Evolutionary conservation across 2,797 vertebrate species (phyloP).

Genomic region (Amniataba percoides): DNA sequence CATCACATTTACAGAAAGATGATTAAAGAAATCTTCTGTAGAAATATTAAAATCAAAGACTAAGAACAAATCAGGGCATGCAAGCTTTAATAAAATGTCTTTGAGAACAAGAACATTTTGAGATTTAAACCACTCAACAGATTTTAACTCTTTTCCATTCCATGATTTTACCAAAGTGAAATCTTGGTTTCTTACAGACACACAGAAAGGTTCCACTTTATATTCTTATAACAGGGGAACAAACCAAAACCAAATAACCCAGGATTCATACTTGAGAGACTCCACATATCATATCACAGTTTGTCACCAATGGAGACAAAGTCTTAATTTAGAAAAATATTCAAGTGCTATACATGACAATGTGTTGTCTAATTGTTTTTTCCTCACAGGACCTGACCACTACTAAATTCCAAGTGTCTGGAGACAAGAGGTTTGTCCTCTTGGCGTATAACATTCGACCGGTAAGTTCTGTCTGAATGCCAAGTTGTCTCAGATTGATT

Average conservation of each 20-base stretch:
- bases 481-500: conserved; percentile 21
- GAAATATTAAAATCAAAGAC: conserved; percentile 9
- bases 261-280: conserved; percentile 18
- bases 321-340: background rate
- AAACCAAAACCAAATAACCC: background rate
- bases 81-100: background rate
- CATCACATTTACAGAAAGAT: background rate
- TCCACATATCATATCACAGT: background rate
- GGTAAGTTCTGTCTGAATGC: conserved; percentile 77
- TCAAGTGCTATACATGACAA: background rate
- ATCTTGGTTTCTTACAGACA: too few species aligned
- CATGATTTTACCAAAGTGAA: too few species aligned
- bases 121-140: background rate
- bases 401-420: conserved; percentile 85
- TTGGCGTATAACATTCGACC: conserved; percentile 85
- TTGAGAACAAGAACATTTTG: background rate
- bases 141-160: too few species aligned
- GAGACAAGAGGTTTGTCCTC: conserved; percentile 87
- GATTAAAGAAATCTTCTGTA: background rate
- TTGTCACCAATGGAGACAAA: background rate
- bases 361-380: background rate
- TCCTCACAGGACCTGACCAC: conserved; percentile 81
- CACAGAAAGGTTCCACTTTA: too few species aligned
- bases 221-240: too few species aligned
- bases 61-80: background rate